phyloP scores from a whole-genome alignment of 2,888 invertebrate species.

The Diplolepis rosae region DNA sequence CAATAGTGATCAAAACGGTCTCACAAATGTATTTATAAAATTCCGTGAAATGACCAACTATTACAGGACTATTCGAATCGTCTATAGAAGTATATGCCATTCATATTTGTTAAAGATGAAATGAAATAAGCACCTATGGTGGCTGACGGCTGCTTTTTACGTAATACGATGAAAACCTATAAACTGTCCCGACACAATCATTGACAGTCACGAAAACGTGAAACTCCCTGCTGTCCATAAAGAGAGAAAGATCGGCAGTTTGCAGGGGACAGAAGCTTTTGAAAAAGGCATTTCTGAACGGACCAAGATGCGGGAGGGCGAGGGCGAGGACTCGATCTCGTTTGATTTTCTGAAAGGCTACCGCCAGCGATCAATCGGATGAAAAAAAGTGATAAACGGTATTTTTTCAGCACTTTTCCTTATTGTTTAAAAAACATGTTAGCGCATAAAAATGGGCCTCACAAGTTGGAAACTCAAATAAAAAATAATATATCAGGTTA shows the following conservation, averaged over 20 bases:
- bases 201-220: conserved; percentile 17
- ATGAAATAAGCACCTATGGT: not conserved
- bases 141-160: conserved; percentile 12
- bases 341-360: conserved; percentile 32
- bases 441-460: not conserved
- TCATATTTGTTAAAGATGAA: not conserved
- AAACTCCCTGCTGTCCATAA: conserved; percentile 17
- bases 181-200: conserved; percentile 3
- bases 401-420: not conserved
- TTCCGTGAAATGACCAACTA: not conserved
- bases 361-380: conserved; percentile 7
- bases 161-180: conserved; percentile 7
- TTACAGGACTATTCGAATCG: not conserved
- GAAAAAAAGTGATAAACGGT: not conserved
- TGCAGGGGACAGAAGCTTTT: conserved; percentile 5
- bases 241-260: not conserved
- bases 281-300: conserved; percentile 3
- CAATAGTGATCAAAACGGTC: too few relatives aligned
- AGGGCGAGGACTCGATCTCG: conserved; percentile 19
- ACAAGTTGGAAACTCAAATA: too few relatives aligned
- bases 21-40: not conserved
- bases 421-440: not conserved
- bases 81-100: not conserved
- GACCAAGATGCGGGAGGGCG: conserved; percentile 1
- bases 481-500: too few relatives aligned